These are phyloP conservation scores for Lycia hirtaria DNA, from an alignment of 2,888 invertebrate genomes.

Conservation along the genomic window DNA sequence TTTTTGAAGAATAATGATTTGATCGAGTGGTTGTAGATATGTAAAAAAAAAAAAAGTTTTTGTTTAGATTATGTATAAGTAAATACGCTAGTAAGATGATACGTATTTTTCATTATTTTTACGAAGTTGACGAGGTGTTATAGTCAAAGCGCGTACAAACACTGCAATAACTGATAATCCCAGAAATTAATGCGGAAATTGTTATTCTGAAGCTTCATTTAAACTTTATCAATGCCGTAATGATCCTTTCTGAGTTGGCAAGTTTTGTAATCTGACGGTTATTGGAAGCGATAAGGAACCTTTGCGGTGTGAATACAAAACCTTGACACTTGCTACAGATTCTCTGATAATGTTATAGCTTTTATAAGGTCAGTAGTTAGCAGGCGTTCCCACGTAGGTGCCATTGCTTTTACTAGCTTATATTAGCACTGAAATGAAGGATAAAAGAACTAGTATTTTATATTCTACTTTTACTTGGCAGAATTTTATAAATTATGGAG, in stretches of 20 bases:
- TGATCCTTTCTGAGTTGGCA: constrained; percentile 45
- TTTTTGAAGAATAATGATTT: too few species aligned
- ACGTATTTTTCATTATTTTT: too few species aligned
- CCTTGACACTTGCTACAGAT: constrained; percentile 10
- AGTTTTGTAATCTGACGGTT: constrained; percentile 40
- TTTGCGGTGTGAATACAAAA: constrained; percentile 20
- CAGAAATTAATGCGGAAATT: constrained; percentile 62
- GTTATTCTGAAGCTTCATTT: constrained; percentile 55
- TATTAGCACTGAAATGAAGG: too few species aligned
- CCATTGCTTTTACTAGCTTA: background rate
- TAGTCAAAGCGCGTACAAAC: background rate
- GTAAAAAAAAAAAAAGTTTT: too few species aligned
- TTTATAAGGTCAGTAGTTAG: constrained; percentile 6
- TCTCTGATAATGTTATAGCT: constrained; percentile 3
- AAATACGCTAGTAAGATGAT: too few species aligned
- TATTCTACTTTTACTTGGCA: too few species aligned
- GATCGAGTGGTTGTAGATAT: too few species aligned
- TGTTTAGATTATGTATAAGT: too few species aligned
- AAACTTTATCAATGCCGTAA: constrained; percentile 50
- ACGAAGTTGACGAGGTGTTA: too few species aligned
- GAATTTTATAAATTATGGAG: too few species aligned
- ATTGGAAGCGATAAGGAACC: constrained; percentile 27
- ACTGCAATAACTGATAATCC: constrained; percentile 53
- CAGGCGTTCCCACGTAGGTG: background rate
- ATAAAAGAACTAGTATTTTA: too few species aligned